Conservation (phyloP, 2,888 invertebrate species). For the Acrobasis suavella region DNA sequence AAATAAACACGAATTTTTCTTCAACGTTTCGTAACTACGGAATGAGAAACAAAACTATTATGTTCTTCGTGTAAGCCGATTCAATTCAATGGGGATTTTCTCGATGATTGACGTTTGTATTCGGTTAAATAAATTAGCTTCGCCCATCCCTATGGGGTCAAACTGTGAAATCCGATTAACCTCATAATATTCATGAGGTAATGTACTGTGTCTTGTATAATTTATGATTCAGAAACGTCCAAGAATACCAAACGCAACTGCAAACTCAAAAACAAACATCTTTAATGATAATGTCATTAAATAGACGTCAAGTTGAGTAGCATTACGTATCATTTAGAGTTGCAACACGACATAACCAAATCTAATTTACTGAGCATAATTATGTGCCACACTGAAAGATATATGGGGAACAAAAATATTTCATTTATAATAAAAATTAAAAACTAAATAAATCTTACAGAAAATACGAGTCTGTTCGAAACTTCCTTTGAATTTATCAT, state of each 20-base stretch:
- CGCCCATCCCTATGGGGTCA: conserved; percentile 52
- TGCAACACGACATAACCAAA: conserved; percentile 3
- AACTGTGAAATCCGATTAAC: conserved; percentile 61
- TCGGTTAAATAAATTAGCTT: conserved; percentile 54
- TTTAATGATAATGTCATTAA: conserved; percentile 22
- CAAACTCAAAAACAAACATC: conserved; percentile 26
- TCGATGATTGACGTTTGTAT: conserved; percentile 58
- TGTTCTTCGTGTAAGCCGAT: conserved; percentile 51
- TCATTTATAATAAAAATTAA: conserved; percentile 5
- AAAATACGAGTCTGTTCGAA: conserved; percentile 40
- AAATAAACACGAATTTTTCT: conserved; percentile 32
- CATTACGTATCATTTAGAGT: neutral
- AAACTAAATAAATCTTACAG: conserved; percentile 27
- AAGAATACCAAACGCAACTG: conserved; percentile 32
- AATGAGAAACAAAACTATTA: conserved; percentile 29
- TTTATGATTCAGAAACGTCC: conserved; percentile 39
- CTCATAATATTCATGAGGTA: conserved; percentile 47
- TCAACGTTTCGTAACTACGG: conserved; percentile 19
- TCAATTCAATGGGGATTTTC: conserved; percentile 49
- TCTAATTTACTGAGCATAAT: neutral
- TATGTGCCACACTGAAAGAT: neutral
- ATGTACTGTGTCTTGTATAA: conserved; percentile 47
- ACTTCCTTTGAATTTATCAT: conserved; percentile 60
- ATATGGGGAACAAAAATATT: conserved; percentile 3
- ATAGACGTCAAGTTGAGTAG: conserved; percentile 15